A percentile compares a stretch with the other conserved stretches of the same genome.
These are phyloP conservation scores for Emmelina monodactyla DNA, from an alignment of 2,888 invertebrate species.

Conservation along the genomic window DNA sequence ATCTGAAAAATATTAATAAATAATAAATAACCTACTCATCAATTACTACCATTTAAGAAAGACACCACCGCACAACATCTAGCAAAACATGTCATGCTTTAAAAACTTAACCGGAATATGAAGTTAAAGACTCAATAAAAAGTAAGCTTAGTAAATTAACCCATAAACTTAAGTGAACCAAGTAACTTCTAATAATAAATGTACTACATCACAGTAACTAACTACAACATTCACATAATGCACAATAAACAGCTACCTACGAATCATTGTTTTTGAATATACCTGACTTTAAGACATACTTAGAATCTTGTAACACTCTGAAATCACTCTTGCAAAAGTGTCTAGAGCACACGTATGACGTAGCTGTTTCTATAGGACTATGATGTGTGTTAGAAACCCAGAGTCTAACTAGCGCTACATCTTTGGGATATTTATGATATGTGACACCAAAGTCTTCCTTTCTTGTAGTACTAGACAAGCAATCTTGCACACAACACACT, in stretches of 20 bases:
- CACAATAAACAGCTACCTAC: slow-evolving; percentile 11
- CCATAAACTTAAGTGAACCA: neutral
- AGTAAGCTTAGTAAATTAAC: slow-evolving; percentile 4
- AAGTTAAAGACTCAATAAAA: no score
- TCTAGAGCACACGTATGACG: slow-evolving; percentile 75
- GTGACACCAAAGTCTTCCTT: slow-evolving; percentile 74
- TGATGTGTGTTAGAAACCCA: slow-evolving; percentile 74
- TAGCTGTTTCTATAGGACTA: slow-evolving; percentile 55
- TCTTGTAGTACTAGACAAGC: slow-evolving; percentile 68
- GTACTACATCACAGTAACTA: slow-evolving; percentile 7
- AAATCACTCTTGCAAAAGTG: slow-evolving; percentile 80
- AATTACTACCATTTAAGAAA: no score
- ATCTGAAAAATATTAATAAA: slow-evolving; percentile 50
- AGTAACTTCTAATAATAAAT: neutral
- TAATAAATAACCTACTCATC: slow-evolving; percentile 6
- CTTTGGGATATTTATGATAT: slow-evolving; percentile 78
- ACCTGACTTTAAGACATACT: slow-evolving; percentile 73
- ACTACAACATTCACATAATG: slow-evolving; percentile 3
- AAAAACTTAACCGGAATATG: no score
- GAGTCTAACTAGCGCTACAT: slow-evolving; percentile 62
- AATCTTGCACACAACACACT: slow-evolving; percentile 70
- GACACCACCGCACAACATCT: no score
- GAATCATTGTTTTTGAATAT: slow-evolving; percentile 22
- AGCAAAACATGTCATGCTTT: no score
- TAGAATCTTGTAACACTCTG: slow-evolving; percentile 72